Evolutionary conservation across 2,888 invertebrate species (phyloP), one percentile per base, ranked within the genome.

Genomic region (Volucella inanis): DNA sequence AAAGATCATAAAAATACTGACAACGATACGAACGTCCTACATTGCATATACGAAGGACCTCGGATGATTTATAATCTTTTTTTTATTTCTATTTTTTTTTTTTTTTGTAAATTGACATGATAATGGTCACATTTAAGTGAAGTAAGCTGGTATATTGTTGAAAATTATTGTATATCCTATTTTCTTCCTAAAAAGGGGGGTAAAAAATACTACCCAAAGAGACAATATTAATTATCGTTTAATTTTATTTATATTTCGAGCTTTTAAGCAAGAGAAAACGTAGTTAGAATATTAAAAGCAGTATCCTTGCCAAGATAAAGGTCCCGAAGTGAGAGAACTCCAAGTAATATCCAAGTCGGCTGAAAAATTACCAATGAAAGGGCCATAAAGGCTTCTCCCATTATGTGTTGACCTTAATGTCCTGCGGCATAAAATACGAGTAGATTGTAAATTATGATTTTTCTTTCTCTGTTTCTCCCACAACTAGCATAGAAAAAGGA

Each of bases 41-140:
- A 22, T 4, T 31, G 31, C 0, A 31, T 31, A 31, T 22, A 22
- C 22, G 22, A 10, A 61, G 41, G 31, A 49, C 55, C 67, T 75
- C 38, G 55, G 41, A 47, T 12, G 14, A 38, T 39, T n/a, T n/a
- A n/a, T n/a, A n/a, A n/a, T n/a, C n/a, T n/a, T n/a, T n/a, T n/a
- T n/a, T n/a, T 31, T 31, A 22, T 22, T n/a, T 18, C 1, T 18
- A 18, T 1, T 22, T 31, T 31, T 31, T 31, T 39, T 52, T 15
- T 52, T 43, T 52, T 47, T 68, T 15, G 8, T 15, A 15, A 10
- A 64, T 55, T 2, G 12, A 38, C 41, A 57, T 18, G 22, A 39
- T 41, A 18, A 65, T 59, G 47, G 52, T n/a, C 61, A 45, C 18
- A 50, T 62, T 49, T 12, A 54, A 80, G 50, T 75, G 67, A 31